Evolutionary conservation across 35 echinoderm and acorn worm species (phyloP).

Genomic region (Chiridota heheva): DNA sequence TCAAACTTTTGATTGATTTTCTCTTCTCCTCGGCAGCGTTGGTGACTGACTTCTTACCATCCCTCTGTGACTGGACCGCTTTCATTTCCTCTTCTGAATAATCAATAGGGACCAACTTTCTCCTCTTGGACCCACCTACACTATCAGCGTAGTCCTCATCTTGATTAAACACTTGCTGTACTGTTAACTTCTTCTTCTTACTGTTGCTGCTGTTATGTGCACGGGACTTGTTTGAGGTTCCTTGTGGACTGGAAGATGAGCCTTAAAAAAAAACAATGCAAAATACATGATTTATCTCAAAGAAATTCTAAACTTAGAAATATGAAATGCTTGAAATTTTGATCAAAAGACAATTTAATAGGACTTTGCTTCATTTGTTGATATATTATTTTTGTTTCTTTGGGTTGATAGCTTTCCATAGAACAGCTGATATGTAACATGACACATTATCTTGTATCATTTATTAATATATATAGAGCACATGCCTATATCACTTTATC

Average conservation of each 20-base stretch:
- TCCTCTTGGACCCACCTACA: constrained; percentile 57
- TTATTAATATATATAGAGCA: too few relatives aligned
- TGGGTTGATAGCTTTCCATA: too few relatives aligned
- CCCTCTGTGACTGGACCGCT: constrained; percentile 37
- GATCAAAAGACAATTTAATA: too few relatives aligned
- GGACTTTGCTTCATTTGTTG: too few relatives aligned
- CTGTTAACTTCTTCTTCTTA: constrained; percentile 72
- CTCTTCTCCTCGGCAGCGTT: constrained; percentile 90
- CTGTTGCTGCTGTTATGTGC: constrained; percentile 23
- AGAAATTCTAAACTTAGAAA: too few relatives aligned
- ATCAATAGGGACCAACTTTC: constrained; percentile 91
- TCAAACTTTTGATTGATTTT: constrained; percentile 91
- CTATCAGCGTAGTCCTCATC: constrained; percentile 70
- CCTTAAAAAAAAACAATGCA: constrained; percentile 9
- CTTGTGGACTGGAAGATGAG: constrained; percentile 54
- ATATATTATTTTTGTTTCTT: too few relatives aligned
- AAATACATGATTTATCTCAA: too few relatives aligned
- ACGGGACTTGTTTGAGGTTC: too few relatives aligned
- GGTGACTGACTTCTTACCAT: constrained; percentile 30
- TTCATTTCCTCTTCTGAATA: constrained; percentile 98
- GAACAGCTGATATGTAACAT: too few relatives aligned
- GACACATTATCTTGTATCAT: too few relatives aligned
- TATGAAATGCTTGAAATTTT: too few relatives aligned
- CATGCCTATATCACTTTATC: too few relatives aligned
- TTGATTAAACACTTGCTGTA: constrained; percentile 90